These are phyloP conservation scores for Steinernema carpocapsae DNA, from an alignment of 2,888 invertebrate species.

Conservation along the genomic window DNA sequence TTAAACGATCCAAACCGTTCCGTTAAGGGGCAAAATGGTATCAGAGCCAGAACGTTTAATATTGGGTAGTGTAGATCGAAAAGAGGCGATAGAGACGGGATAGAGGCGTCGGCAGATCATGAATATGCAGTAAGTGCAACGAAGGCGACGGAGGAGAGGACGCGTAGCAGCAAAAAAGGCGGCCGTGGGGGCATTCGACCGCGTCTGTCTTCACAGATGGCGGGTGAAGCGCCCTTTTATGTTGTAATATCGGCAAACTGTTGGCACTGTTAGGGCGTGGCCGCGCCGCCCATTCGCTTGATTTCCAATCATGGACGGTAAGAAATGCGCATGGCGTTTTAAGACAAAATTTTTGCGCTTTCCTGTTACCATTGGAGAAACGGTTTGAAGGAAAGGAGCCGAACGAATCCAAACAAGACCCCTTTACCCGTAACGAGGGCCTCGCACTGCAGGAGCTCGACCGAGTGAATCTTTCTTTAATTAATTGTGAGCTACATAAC, in stretches of 20 bases:
- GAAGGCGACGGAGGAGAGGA: background rate
- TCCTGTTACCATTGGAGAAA: background rate
- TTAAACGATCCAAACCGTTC: too few species aligned
- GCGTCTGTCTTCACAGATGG: background rate
- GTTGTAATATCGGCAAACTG: background rate
- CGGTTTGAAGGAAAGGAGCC: background rate
- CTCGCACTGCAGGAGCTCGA: background rate
- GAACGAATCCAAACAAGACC: constrained; percentile 1
- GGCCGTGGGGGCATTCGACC: background rate
- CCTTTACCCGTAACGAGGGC: background rate
- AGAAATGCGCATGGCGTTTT: background rate
- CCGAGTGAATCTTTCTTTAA: too few species aligned
- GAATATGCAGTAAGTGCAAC: background rate
- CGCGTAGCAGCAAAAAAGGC: background rate
- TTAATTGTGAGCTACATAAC: too few species aligned
- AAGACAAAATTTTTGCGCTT: background rate
- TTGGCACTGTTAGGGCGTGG: background rate
- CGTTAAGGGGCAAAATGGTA: too few species aligned
- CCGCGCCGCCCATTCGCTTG: background rate
- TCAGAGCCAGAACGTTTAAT: too few species aligned
- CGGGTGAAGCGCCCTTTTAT: background rate
- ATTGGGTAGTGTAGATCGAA: background rate
- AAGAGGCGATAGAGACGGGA: background rate
- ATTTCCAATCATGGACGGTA: too few species aligned
- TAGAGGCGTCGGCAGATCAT: too few species aligned